Base-by-base conservation (phyloP, 2,888 invertebrate species). In the Patella pellucida region DNA sequence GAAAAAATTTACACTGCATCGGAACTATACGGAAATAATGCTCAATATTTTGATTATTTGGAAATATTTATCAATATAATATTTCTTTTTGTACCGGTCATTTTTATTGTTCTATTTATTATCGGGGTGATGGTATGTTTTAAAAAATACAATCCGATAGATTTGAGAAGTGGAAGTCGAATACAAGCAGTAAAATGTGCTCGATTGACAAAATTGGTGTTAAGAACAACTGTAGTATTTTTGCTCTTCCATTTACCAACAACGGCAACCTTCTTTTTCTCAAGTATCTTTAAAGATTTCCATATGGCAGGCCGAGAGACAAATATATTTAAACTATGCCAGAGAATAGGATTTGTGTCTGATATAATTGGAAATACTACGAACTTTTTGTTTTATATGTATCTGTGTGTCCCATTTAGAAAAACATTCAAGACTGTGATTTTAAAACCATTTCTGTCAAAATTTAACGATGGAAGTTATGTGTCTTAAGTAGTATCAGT, bases 311-410 rank as follows among this genome's bases (percentile, higher is more conserved):
- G 62, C n/a, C 9, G 12, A 14, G 62, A 62, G 14, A 23, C 62
- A 15, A 62, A 62, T 23, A 2, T 62, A 4, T 62, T 23, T 62
- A 62, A 14, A 62, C 14, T 62, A 62, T 62, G n/a, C 23, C 62
- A 62, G 14, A 62, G 62, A 19, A 62, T 23, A 3, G 62, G 62
- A 62, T 62, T 62, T 23, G n/a, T 23, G 9, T 62, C 19, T 19
- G 62, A 62, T 23, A 62, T 62, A 62, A 62, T 62, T 62, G 62
- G 62, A 23, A 62, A 62, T 62, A 23, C 23, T 19, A 62, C n/a
- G 2, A 62, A 19, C 23, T 62, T 62, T 14, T 23, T 62, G 4
- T 23, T 62, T 19, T 62, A 62, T 23, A 12, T 62, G 14, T 62
- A 62, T 62, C 23, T 62, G 12, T 62, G 62, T 62, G 23, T 62